phyloP scores from a whole-genome alignment of 2,797 vertebrate species.

The Alca torda region DNA sequence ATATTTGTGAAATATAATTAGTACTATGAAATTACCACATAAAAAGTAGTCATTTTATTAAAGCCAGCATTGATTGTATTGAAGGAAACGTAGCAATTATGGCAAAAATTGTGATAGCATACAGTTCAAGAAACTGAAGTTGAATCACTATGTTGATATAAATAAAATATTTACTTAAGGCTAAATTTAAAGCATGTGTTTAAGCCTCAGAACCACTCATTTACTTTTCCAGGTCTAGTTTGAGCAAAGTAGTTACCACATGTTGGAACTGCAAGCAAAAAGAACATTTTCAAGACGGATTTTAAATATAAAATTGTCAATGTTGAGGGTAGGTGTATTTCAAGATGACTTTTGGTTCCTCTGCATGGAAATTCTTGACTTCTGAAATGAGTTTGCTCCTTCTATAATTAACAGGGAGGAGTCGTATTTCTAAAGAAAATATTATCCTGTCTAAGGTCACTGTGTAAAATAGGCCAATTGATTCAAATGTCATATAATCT shows the following conservation, averaged over 20 bases:
- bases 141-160: background rate
- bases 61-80: background rate
- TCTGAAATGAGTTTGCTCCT: background rate
- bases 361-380: background rate
- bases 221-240: background rate
- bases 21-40: background rate
- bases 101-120: background rate
- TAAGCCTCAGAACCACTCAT: background rate
- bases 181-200: background rate
- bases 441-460: background rate
- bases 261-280: background rate
- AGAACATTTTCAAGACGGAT: background rate
- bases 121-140: background rate
- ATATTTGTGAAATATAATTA: background rate
- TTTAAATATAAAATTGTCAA: background rate
- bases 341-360: background rate
- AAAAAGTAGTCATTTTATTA: background rate
- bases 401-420: background rate
- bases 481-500: background rate
- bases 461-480: background rate
- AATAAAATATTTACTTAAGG: background rate
- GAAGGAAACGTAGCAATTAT: background rate
- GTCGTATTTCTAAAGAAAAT: background rate
- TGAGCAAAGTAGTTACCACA: background rate
- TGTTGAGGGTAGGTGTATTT: background rate